Conservation (phyloP, 2,888 invertebrate species). For the Tridacna crocea region DNA sequence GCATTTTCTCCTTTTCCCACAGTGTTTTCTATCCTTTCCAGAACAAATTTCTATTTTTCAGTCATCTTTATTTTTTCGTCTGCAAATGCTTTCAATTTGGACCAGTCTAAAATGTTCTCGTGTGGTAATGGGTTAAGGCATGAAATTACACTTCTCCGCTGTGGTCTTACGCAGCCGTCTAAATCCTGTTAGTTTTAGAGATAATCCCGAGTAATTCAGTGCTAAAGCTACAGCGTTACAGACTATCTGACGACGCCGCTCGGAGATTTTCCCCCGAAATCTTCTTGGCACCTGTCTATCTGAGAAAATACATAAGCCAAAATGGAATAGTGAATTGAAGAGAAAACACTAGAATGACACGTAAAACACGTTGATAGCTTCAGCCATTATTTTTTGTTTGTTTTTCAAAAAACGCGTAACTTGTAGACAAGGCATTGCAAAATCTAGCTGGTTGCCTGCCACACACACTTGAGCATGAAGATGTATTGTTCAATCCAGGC, state of each 20-base stretch:
- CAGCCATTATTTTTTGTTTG: background rate
- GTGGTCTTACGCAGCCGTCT: slow-evolving; percentile 10
- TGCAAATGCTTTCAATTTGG: too few species aligned
- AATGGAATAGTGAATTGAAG: slow-evolving; percentile 11
- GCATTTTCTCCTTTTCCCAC: background rate
- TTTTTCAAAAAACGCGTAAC: background rate
- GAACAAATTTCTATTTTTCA: too few species aligned
- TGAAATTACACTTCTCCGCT: background rate
- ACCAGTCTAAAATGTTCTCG: too few species aligned
- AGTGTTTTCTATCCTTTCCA: background rate
- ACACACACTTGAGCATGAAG: background rate
- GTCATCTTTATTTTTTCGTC: too few species aligned
- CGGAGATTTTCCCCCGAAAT: slow-evolving; percentile 12
- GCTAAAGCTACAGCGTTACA: slow-evolving; percentile 7
- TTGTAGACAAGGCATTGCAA: slow-evolving; percentile 13
- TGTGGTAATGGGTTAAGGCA: background rate
- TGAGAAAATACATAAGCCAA: slow-evolving; percentile 19
- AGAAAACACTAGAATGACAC: slow-evolving; percentile 15
- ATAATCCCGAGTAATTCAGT: slow-evolving; percentile 16
- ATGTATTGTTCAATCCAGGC: too few species aligned
- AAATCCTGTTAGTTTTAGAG: slow-evolving; percentile 21
- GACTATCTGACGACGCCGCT: slow-evolving; percentile 22
- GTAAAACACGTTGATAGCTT: slow-evolving; percentile 17
- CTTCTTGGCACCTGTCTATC: slow-evolving; percentile 24
- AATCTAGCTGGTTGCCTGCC: slow-evolving; percentile 8